phyloP scores from a whole-genome alignment of 2,113 vertebrate species.

The Delphinus delphis region DNA sequence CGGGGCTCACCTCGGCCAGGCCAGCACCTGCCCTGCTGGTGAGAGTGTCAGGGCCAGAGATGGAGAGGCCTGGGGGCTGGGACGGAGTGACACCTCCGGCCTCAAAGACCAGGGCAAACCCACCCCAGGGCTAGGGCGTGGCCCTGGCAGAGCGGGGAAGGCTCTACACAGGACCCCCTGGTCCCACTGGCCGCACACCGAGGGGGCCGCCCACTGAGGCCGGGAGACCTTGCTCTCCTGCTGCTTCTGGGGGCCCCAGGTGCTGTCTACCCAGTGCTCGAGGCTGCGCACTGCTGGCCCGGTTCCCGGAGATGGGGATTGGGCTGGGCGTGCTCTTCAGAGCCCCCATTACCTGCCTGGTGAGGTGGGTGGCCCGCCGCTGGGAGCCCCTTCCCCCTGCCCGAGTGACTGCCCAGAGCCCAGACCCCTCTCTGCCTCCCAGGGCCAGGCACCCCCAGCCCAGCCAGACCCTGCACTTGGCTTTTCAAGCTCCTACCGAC shows the following conservation, averaged over 20 bases:
- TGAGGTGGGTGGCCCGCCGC: accelerated
- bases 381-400: neutral
- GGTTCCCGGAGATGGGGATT: neutral
- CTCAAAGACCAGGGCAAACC: neutral
- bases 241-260: neutral
- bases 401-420: neutral
- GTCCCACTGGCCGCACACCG: neutral
- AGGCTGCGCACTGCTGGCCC: neutral
- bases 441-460: neutral
- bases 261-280: neutral
- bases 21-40: neutral
- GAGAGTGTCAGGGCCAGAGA: neutral
- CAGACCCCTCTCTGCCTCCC: neutral
- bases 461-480: neutral
- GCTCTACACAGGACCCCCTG: neutral
- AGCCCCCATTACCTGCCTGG: neutral
- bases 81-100: neutral
- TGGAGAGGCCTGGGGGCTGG: neutral
- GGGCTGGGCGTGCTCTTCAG: neutral
- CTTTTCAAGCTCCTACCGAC: neutral
- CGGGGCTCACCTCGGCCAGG: neutral
- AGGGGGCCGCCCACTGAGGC: neutral
- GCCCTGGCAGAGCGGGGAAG: too few relatives aligned
- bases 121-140: accelerated
- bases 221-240: neutral